Evolutionary conservation across 2,888 invertebrate genomes (phyloP), one percentile per base, ranked within the genome.

Genomic region (Gonocerus acuteangulatus): DNA sequence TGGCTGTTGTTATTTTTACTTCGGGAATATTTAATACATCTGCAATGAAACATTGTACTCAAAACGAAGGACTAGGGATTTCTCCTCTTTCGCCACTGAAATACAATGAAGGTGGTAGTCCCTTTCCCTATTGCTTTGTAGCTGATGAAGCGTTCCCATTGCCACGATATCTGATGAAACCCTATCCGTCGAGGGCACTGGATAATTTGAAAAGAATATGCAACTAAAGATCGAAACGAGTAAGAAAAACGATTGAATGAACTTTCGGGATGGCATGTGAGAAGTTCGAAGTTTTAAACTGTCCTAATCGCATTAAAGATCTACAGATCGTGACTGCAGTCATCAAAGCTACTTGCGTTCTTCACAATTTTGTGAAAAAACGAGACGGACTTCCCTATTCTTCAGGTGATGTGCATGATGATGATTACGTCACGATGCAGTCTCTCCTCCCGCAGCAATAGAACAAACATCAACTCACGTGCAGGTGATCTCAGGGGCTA

Each of bases 21-120:
- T n/a, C n/a, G n/a, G n/a, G n/a, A n/a, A 68, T 72, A 48, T 71
- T 70, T 60, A 49, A 58, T 47, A 65, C 66, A 16, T 66, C 63
- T 47, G 60, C 63, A 61, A 66, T 69, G 15, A 45, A 44, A 32
- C 56, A 60, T 19, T 68, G 66, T 66, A 62, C 68, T 18, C 22
- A 22, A 16, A 48, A 62, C 36, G 48, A 15, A 15, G 59, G 62
- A 42, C 44, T 65, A 65, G 45, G 60, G 32, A 58, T 58, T 15
- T 27, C 60, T 39, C 62, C 47, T 11, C 45, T 27, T 45, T 23
- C 15, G 13, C 61, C 61, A 54, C 42, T 61, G 19, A 51, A 57
- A 51, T 62, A 64, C 56, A 62, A 67, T 47, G 57, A 44, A 61
- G 47, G n/a, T 32, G 21, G n/a, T 47, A 51, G 11, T 13, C 49